Evolutionary conservation across 2,113 vertebrate species (phyloP), one percentile per base, ranked within the genome.

Genomic region (Ceyx margarethae): DNA sequence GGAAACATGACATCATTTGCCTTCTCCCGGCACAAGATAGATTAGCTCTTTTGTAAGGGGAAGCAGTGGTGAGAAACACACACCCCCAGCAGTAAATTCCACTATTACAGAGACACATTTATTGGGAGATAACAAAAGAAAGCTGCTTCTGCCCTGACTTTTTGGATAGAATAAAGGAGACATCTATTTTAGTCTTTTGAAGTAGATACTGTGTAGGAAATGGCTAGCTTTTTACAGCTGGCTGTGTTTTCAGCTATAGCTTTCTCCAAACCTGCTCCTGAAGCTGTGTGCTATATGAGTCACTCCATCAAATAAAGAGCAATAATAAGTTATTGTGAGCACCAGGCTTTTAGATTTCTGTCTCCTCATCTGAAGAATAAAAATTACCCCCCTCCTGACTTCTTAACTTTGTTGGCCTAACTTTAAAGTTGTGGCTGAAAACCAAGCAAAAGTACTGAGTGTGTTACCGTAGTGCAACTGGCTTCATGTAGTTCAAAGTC

Each of bases 71-170:
- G 94, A 96, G 96, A 94, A 96, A 95, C 87, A 45, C 89, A 89
- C 91, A 89, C 87, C 84, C 93, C 94, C 91, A 87, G 95, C 92
- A 96, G 93, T 96, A 93, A 96, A 96, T 95, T 89, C 94, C 89
- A 81, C 92, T 94, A 89, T 94, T 93, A 94, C 51, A 81, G 89
- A 93, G 92, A 93, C 94, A 93, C 92, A 61, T 95, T 96, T 95
- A 94, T 93, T 93, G 87, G 94, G 79, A 96, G 84, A 96, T 95
- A 94, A 95, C 94, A 96, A 94, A 92, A 93, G 89, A 95, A 95
- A 96, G 94, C 91, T 96, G 94, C 94, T 87, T 95, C 95, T 94
- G 62, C 91, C 67, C 79, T 92, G 95, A 94, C 92, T 94, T 94
- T 96, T 64, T 91, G 92, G 92, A 74, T 85, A 92, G 89, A 92